Percentiles rank a stretch among this genome's conserved stretches.
Evolutionary conservation across 2,888 invertebrate genomes (phyloP).

Genomic region (Limenitis camilla): DNA sequence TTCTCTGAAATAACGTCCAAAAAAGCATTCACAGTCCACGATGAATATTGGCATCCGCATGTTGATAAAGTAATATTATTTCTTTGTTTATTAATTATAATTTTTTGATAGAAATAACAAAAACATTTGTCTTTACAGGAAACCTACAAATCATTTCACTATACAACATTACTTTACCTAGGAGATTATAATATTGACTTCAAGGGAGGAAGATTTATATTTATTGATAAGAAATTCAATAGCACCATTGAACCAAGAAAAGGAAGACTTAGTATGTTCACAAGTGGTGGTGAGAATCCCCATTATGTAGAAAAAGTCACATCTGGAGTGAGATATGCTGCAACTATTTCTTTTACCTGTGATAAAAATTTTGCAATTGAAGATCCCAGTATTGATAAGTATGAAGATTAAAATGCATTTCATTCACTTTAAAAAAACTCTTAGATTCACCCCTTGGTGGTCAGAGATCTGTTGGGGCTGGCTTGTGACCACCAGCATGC

Average conservation of each 20-base stretch:
- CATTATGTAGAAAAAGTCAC: constrained; percentile 88
- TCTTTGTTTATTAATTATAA: background rate
- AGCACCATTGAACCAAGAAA: constrained; percentile 84
- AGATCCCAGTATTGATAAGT: constrained; percentile 61
- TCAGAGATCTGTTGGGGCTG: too few species aligned
- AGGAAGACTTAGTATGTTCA: constrained; percentile 88
- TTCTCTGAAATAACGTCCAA: constrained; percentile 85
- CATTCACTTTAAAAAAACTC: background rate
- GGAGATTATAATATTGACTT: constrained; percentile 84
- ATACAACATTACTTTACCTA: constrained; percentile 87
- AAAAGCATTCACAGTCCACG: constrained; percentile 83
- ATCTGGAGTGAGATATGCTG: constrained; percentile 84
- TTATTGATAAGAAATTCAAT: constrained; percentile 79
- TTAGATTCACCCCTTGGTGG: too few species aligned
- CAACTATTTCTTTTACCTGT: constrained; percentile 92
- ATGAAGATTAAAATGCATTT: constrained; percentile 21
- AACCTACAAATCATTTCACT: constrained; percentile 90
- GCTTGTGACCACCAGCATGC: too few species aligned
- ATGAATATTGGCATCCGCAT: constrained; percentile 94
- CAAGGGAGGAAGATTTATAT: constrained; percentile 87
- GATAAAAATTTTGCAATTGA: constrained; percentile 79
- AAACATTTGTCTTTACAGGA: constrained; percentile 72
- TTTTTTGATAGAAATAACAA: background rate
- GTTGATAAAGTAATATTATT: constrained; percentile 82
- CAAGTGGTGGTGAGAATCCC: constrained; percentile 89